These are phyloP conservation scores for Laticauda colubrina DNA, from an alignment of 2,113 vertebrate species.

Conservation along the genomic window DNA sequence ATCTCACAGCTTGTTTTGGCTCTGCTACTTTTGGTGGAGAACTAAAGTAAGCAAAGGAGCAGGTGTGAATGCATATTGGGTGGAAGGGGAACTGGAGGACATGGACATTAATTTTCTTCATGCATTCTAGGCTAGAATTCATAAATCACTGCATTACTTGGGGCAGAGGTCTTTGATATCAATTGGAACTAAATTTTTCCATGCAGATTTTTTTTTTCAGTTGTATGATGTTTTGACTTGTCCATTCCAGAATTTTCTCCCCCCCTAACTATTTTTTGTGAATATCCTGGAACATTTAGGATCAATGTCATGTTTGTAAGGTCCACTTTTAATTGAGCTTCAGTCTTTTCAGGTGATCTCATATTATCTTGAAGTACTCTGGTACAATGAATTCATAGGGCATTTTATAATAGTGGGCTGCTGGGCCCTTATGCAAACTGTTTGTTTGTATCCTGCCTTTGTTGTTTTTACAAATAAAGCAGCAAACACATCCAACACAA, in stretches of 20 bases:
- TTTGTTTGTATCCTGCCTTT: too few relatives aligned
- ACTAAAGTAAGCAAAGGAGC: conserved; percentile 7
- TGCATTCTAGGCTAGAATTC: not conserved
- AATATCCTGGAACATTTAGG: not conserved
- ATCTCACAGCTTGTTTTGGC: not conserved
- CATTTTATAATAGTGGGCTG: not conserved
- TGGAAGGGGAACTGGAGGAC: not conserved
- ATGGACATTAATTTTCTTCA: not conserved
- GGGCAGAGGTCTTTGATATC: not conserved
- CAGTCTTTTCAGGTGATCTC: not conserved
- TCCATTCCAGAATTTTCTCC: not conserved
- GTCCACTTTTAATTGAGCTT: not conserved
- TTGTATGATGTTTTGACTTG: not conserved
- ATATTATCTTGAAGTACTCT: not conserved
- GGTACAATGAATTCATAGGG: not conserved
- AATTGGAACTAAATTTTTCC: not conserved
- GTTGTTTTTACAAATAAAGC: too few relatives aligned
- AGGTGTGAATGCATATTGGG: not conserved
- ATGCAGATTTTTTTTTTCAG: not conserved
- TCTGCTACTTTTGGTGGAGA: conserved; percentile 18
- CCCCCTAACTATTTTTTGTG: not conserved
- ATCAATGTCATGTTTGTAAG: not conserved
- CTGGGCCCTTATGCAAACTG: not conserved
- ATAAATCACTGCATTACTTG: not conserved
- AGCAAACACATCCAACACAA: too few relatives aligned